phyloP scores from a whole-genome alignment of 2,888 invertebrate genomes.

The Bugulina stolonifera region DNA sequence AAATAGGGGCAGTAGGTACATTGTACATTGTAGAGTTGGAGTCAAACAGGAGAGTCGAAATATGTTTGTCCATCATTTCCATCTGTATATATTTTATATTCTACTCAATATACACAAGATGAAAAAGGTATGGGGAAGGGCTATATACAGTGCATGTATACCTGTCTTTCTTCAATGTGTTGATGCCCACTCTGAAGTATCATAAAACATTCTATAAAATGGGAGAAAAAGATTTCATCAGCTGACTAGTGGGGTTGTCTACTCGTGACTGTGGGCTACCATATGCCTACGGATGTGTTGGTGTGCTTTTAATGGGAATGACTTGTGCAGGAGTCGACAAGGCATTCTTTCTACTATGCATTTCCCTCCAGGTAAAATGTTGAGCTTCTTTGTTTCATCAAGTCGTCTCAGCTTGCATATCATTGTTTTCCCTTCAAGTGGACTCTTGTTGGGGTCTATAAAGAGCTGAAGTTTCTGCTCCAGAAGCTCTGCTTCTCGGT shows the following conservation, averaged over 20 bases:
- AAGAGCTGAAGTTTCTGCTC: not conserved
- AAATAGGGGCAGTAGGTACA: no score
- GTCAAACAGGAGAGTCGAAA: no score
- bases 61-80: no score
- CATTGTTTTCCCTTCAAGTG: not conserved
- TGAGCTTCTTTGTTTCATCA: slow-evolving; percentile 1
- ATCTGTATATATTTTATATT: no score
- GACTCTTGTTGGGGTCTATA: not conserved
- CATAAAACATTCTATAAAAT: no score
- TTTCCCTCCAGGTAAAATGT: slow-evolving; percentile 15
- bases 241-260: not conserved
- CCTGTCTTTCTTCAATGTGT: no score
- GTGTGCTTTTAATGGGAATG: slow-evolving; percentile 13
- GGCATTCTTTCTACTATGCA: slow-evolving; percentile 8
- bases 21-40: no score
- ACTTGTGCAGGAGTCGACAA: slow-evolving; percentile 10
- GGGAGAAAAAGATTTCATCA: not conserved
- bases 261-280: not conserved
- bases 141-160: no score
- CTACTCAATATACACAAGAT: no score
- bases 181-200: no score
- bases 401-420: not conserved
- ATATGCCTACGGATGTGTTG: slow-evolving; percentile 9
- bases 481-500: slow-evolving; percentile 1
- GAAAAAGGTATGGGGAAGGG: no score